These are phyloP conservation scores for Podilymbus podiceps DNA, from an alignment of 2,113 vertebrate species.

Conservation along the genomic window DNA sequence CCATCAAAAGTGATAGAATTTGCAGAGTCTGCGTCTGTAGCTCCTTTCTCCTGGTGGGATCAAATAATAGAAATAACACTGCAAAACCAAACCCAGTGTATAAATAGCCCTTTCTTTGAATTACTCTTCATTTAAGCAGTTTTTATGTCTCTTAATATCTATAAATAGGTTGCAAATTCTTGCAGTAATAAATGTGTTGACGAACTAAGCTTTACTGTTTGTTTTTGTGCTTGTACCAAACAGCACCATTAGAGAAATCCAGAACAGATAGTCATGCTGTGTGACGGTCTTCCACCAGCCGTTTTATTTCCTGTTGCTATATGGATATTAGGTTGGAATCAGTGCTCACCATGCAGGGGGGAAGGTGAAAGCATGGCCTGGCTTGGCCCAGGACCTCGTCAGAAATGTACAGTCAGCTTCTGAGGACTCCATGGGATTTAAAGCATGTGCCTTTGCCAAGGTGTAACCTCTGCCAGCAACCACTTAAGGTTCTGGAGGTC, in stretches of 20 bases:
- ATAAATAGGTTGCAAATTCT: background rate
- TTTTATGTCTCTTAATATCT: background rate
- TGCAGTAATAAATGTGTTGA: background rate
- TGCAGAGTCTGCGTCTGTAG: background rate
- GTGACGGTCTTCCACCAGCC: background rate
- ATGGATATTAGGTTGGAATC: background rate
- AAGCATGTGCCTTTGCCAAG: background rate
- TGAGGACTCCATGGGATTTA: background rate
- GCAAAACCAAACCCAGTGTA: background rate
- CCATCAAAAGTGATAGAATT: background rate
- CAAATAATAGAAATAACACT: background rate
- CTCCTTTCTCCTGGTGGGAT: background rate
- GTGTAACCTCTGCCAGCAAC: background rate
- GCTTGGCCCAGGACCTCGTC: background rate
- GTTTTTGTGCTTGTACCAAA: background rate
- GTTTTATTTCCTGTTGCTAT: background rate
- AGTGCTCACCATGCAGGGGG: background rate
- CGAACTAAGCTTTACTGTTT: background rate
- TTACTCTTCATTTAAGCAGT: background rate
- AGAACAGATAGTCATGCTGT: background rate
- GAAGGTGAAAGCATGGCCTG: background rate
- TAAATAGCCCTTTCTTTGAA: background rate
- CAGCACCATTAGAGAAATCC: background rate
- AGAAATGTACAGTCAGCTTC: background rate
- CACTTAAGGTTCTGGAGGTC: background rate